Evolutionary conservation across 2,113 vertebrate species (phyloP).

Genomic region (Vireo altiloquus): DNA sequence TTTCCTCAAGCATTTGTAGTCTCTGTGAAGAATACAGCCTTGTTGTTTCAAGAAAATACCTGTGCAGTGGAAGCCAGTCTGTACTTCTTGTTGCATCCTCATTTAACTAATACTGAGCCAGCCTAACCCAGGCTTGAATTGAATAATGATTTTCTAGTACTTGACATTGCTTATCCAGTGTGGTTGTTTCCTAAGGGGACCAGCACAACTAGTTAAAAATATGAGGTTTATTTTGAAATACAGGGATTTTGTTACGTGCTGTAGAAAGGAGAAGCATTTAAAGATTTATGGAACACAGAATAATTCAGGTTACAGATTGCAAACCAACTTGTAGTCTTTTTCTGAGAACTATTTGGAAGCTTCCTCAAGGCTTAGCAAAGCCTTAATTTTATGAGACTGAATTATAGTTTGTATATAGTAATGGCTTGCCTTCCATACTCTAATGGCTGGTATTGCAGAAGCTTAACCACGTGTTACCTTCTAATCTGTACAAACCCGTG

Average conservation of each 20-base stretch:
- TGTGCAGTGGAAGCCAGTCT: not conserved
- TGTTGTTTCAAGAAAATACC: not conserved
- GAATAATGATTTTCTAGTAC: not conserved
- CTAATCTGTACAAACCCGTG: not conserved
- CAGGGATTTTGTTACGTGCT: not conserved
- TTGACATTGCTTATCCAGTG: not conserved
- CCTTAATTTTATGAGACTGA: not conserved
- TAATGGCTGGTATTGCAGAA: not conserved
- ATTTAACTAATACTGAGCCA: not conserved
- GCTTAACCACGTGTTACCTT: not conserved
- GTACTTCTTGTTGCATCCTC: not conserved
- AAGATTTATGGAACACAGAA: not conserved
- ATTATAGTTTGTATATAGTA: not conserved
- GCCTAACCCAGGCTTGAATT: not conserved
- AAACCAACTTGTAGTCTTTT: not conserved
- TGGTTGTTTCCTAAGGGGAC: not conserved
- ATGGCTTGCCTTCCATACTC: not conserved
- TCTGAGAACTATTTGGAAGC: not conserved
- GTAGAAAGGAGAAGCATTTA: not conserved
- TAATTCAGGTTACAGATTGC: not conserved
- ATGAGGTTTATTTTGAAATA: not conserved
- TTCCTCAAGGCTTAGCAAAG: not conserved
- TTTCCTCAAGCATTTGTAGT: not conserved
- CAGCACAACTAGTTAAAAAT: not conserved
- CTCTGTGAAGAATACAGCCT: not conserved